Conservation (phyloP, 2,888 invertebrate genomes). For the Lasioglossum vierecki region DNA sequence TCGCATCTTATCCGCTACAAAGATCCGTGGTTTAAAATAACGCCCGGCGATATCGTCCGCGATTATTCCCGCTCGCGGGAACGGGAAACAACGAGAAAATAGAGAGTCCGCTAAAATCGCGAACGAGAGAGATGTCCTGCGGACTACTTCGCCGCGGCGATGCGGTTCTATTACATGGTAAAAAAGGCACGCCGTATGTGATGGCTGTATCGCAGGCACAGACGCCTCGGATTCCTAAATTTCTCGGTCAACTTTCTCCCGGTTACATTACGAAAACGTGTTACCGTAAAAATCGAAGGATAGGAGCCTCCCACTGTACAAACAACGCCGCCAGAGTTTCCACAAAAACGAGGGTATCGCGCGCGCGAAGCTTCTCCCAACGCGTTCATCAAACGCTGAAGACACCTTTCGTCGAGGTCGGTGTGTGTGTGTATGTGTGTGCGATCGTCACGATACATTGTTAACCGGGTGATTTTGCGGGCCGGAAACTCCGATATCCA, state of each 20-base stretch:
- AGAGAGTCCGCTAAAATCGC: neutral
- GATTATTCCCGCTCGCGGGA: neutral
- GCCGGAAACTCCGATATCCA: neutral
- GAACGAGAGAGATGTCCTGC: constrained; percentile 6
- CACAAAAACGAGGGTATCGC: neutral
- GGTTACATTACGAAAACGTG: constrained; percentile 18
- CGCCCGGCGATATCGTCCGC: constrained; percentile 1
- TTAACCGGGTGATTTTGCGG: neutral
- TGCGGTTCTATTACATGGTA: constrained; percentile 40
- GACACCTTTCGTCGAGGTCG: neutral
- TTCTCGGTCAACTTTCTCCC: constrained; percentile 9
- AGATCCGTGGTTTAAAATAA: constrained; percentile 7
- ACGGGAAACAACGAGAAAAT: neutral
- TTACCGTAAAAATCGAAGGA: neutral
- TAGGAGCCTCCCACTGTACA: neutral
- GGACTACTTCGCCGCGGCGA: neutral
- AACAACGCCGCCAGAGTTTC: neutral
- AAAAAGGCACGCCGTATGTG: constrained; percentile 66
- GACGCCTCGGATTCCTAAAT: constrained; percentile 1
- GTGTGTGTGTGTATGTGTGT: no score
- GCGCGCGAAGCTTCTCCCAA: neutral
- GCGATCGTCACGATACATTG: neutral
- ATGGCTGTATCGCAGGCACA: constrained; percentile 35
- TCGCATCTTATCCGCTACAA: constrained; percentile 23
- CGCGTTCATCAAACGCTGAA: neutral